These are phyloP conservation scores for Syngnathus scovelli DNA, from an alignment of 2,113 vertebrate genomes.

Conservation along the genomic window DNA sequence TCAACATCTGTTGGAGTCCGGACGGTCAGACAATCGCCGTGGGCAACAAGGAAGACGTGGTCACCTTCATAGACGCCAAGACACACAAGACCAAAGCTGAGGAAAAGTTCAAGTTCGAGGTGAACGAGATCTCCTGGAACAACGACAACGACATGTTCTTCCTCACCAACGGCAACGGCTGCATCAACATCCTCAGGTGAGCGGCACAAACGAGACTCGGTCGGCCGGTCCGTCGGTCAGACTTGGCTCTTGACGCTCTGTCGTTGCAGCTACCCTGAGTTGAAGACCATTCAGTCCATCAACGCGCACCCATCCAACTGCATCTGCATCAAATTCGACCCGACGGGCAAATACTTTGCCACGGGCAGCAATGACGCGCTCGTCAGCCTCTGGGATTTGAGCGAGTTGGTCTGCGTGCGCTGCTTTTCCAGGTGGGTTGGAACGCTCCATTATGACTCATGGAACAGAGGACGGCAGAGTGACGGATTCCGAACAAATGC, in stretches of 20 bases:
- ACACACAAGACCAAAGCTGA: slow-evolving; percentile 90
- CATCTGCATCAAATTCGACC: slow-evolving; percentile 98
- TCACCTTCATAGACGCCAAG: slow-evolving; percentile 96
- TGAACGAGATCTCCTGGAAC: slow-evolving; percentile 99
- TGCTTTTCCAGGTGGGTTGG: slow-evolving; percentile 88
- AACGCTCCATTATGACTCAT: too few relatives aligned
- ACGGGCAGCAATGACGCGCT: slow-evolving; percentile 93
- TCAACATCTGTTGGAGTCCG: slow-evolving; percentile 98
- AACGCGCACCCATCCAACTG: slow-evolving; percentile 98
- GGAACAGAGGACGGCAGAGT: too few relatives aligned
- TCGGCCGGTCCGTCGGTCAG: not conserved
- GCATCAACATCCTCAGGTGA: slow-evolving; percentile 96
- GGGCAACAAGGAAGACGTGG: slow-evolving; percentile 98
- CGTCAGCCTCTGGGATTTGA: slow-evolving; percentile 95
- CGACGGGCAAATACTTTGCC: slow-evolving; percentile 94
- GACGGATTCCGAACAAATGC: too few relatives aligned
- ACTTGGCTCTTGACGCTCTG: not conserved
- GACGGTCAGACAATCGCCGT: slow-evolving; percentile 97
- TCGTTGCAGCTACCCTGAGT: slow-evolving; percentile 84
- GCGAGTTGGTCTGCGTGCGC: slow-evolving; percentile 93
- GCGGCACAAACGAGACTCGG: too few relatives aligned
- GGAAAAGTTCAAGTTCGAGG: slow-evolving; percentile 98
- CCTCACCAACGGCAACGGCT: slow-evolving; percentile 94
- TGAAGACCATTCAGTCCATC: slow-evolving; percentile 97
- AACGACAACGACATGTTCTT: slow-evolving; percentile 99